A percentile compares a stretch with the other conserved stretches of the same genome.
Conservation (phyloP, 2,888 invertebrate species). For the Heliconius ismenius region DNA sequence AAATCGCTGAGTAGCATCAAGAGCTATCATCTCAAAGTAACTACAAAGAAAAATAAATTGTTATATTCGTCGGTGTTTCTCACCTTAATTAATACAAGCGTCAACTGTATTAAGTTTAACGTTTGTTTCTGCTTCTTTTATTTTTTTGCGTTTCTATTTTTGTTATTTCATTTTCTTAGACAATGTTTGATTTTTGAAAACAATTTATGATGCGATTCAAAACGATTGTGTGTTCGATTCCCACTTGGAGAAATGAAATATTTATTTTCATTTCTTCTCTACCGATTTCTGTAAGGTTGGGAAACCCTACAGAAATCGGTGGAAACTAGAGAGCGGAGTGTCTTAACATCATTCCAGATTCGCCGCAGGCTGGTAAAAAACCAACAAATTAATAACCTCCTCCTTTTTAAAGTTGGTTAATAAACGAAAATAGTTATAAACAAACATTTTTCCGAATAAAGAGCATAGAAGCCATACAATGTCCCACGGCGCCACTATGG, state of each 20-base stretch:
- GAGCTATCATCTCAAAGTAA: conserved; percentile 28
- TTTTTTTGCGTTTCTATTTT: background rate
- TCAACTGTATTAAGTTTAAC: conserved; percentile 16
- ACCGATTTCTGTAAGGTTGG: too few relatives aligned
- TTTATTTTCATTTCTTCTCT: background rate
- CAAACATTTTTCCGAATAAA: background rate
- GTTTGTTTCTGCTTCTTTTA: conserved; percentile 7
- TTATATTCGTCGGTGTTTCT: conserved; percentile 15
- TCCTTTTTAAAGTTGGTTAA: too few relatives aligned
- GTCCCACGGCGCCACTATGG: background rate
- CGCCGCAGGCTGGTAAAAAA: too few relatives aligned
- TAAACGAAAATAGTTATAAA: too few relatives aligned
- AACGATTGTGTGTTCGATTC: too few relatives aligned
- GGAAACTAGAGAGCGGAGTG: background rate
- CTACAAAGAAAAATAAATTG: conserved; percentile 34
- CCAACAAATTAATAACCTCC: too few relatives aligned
- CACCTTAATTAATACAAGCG: conserved; percentile 32
- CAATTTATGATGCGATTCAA: background rate
- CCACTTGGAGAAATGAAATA: too few relatives aligned
- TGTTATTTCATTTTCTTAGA: background rate
- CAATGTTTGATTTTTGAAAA: background rate
- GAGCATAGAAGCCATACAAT: background rate
- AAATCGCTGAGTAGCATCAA: conserved; percentile 32
- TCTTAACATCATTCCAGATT: background rate
- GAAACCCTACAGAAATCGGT: background rate